phyloP scores from a whole-genome alignment of 2,797 vertebrate genomes.

The Enoplosus armatus region DNA sequence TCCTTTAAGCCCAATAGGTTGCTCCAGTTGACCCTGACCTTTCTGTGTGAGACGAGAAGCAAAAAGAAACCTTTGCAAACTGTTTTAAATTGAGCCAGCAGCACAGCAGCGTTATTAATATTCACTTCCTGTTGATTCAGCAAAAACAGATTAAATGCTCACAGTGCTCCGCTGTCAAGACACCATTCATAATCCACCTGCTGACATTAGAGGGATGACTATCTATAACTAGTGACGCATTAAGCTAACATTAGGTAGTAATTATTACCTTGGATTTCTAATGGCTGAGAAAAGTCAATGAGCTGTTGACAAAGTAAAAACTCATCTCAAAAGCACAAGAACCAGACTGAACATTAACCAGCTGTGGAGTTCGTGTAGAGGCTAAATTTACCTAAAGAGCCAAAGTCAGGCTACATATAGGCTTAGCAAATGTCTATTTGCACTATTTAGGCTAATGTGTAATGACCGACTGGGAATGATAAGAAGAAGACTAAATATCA shows the following conservation, averaged over 20 bases:
- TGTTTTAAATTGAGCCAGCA: neutral
- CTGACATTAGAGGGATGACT: constrained; percentile 9
- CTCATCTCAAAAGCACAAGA: neutral
- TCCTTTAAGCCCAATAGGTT: neutral
- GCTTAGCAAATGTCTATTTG: neutral
- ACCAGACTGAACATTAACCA: constrained; percentile 68
- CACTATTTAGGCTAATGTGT: neutral
- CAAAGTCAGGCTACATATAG: constrained; percentile 1
- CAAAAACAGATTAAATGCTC: neutral
- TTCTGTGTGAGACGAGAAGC: neutral
- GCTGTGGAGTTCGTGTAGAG: constrained; percentile 37
- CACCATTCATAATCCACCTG: constrained; percentile 4
- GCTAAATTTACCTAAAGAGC: constrained; percentile 46
- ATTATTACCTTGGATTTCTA: constrained; percentile 55
- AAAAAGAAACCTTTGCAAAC: constrained; percentile 17
- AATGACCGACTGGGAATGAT: constrained; percentile 17
- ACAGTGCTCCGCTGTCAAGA: neutral
- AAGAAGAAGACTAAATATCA: neutral
- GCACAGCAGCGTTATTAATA: neutral
- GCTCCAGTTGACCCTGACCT: constrained; percentile 12
- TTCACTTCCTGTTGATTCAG: neutral
- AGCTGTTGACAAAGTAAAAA: constrained; percentile 40
- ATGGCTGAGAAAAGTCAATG: constrained; percentile 28
- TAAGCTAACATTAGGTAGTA: constrained; percentile 49
- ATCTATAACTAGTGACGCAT: constrained; percentile 49